A percentile compares a stretch with the other conserved stretches of the same genome.
Conservation (phyloP, 2,113 vertebrate genomes). For the Oreocharis arfaki region DNA sequence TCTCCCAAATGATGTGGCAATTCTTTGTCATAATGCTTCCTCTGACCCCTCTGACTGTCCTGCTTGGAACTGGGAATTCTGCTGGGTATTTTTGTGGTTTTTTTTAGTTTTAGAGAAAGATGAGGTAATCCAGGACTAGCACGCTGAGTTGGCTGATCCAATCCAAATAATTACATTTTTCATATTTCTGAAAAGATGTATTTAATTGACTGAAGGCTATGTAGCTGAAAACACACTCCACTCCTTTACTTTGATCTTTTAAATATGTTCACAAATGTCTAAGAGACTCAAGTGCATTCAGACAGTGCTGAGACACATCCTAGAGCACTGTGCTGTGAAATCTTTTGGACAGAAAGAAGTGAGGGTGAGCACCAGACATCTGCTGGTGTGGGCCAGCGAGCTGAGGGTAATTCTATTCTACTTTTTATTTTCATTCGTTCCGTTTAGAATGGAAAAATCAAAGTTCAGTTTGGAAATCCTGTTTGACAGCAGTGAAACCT, state of each 20-base stretch:
- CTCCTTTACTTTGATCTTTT: background rate
- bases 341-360: background rate
- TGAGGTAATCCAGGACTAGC: background rate
- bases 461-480: background rate
- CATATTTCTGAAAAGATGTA: background rate
- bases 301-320: background rate
- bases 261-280: background rate
- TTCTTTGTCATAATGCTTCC: background rate
- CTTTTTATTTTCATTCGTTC: background rate
- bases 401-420: background rate
- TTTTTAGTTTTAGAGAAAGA: background rate
- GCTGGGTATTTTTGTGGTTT: background rate
- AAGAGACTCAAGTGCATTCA: background rate
- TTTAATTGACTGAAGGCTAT: background rate
- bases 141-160: background rate
- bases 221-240: background rate
- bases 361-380: background rate
- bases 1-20: background rate
- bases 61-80: background rate
- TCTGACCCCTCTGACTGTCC: background rate
- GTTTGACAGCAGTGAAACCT: background rate
- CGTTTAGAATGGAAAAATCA: background rate
- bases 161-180: background rate
- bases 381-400: background rate
- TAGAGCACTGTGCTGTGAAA: background rate